Percentiles rank a stretch among this genome's conserved stretches.
phyloP scores from a whole-genome alignment of 2,888 invertebrate species.

The Cheilosia impressa region DNA sequence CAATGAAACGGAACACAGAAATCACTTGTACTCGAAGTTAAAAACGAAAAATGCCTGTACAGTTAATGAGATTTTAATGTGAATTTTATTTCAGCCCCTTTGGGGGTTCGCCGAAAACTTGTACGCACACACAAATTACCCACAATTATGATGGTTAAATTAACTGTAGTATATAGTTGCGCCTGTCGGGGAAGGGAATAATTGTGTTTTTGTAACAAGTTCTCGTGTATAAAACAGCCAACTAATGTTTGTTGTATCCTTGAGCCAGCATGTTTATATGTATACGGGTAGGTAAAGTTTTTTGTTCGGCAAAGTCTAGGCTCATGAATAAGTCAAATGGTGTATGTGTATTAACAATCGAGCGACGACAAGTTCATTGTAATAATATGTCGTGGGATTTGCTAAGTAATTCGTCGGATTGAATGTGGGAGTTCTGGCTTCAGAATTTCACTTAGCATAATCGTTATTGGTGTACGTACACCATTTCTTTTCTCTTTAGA shows the following conservation, averaged over 20 bases:
- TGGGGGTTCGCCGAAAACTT: neutral
- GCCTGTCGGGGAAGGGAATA: constrained; percentile 6
- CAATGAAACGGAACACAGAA: neutral
- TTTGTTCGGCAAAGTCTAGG: neutral
- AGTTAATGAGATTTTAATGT: constrained; percentile 67
- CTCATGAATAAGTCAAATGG: neutral
- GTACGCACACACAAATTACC: neutral
- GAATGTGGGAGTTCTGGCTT: no score
- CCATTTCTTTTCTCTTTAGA: no score
- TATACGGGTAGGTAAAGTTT: neutral
- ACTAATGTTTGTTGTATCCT: constrained; percentile 1
- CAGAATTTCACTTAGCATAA: no score
- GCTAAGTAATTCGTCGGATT: no score
- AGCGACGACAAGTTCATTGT: no score
- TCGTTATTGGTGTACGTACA: no score
- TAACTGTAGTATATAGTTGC: constrained; percentile 8
- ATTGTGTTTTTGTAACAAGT: constrained; percentile 30
- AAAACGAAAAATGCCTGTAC: constrained; percentile 15
- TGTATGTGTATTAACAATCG: no score
- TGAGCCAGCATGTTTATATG: neutral
- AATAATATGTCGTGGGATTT: no score
- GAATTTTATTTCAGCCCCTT: constrained; percentile 46
- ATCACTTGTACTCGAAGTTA: constrained; percentile 1
- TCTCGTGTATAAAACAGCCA: neutral
- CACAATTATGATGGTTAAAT: constrained; percentile 30